These are phyloP conservation scores for Hybos culiciformis DNA, from an alignment of 2,888 invertebrate genomes.

Conservation along the genomic window DNA sequence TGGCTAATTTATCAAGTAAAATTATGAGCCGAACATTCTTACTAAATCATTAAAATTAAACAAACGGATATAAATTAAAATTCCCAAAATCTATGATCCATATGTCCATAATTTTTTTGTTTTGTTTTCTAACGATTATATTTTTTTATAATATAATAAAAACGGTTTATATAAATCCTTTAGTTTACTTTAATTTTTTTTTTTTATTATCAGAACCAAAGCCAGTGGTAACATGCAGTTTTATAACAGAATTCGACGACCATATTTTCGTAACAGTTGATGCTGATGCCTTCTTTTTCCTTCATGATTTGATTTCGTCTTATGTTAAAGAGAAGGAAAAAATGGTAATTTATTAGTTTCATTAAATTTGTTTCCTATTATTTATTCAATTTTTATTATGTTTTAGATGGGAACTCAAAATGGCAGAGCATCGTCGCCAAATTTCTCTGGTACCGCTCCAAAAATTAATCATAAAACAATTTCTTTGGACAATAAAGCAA, in stretches of 20 bases:
- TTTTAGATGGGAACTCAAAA: constrained; percentile 30
- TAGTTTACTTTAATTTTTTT: background rate
- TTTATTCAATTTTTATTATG: background rate
- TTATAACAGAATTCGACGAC: constrained; percentile 97
- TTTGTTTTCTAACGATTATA: too few relatives aligned
- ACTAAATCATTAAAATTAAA: too few relatives aligned
- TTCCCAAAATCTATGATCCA: too few relatives aligned
- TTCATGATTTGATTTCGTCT: constrained; percentile 91
- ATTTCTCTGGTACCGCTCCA: constrained; percentile 19
- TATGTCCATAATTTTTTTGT: too few relatives aligned
- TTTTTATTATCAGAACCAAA: constrained; percentile 46
- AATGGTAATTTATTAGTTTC: constrained; percentile 42
- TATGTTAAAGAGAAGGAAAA: constrained; percentile 89
- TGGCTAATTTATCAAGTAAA: background rate
- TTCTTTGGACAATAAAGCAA: too few relatives aligned
- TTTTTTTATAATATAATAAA: too few relatives aligned
- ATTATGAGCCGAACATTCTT: too few relatives aligned
- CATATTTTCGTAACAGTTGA: constrained; percentile 97
- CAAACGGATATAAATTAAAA: too few relatives aligned
- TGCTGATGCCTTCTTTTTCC: constrained; percentile 94
- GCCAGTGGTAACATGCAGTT: constrained; percentile 88
- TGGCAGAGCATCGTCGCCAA: constrained; percentile 32
- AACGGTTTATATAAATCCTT: too few relatives aligned
- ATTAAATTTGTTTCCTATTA: background rate
- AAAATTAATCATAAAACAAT: too few relatives aligned